Evolutionary conservation across 2,113 vertebrate species (phyloP).

Genomic region (Nerophis lumbriciformis): DNA sequence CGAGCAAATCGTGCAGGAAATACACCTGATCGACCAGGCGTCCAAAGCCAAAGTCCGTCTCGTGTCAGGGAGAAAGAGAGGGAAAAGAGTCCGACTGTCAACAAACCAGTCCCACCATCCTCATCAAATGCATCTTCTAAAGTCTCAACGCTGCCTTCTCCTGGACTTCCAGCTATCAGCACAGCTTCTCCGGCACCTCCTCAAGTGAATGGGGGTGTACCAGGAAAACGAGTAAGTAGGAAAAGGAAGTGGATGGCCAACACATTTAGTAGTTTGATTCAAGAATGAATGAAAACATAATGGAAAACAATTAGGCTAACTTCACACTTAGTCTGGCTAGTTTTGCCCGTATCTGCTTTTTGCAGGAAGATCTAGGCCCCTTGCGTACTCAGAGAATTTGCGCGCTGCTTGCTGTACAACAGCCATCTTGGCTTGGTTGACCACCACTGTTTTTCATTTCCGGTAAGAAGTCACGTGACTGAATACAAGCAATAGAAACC

Average conservation of each 20-base stretch:
- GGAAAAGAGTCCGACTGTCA: slow-evolving; percentile 61
- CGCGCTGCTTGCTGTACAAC: too few relatives aligned
- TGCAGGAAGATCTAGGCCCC: too few relatives aligned
- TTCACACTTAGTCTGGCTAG: too few relatives aligned
- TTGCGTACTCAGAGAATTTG: too few relatives aligned
- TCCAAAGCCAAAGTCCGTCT: slow-evolving; percentile 51
- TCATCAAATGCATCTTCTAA: slow-evolving; percentile 47
- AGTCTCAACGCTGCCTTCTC: slow-evolving; percentile 49
- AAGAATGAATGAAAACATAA: slow-evolving; percentile 1
- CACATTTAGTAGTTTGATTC: slow-evolving; percentile 9
- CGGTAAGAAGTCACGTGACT: too few relatives aligned
- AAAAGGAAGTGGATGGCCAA: not conserved
- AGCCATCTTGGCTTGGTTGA: too few relatives aligned
- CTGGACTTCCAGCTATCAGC: slow-evolving; percentile 45
- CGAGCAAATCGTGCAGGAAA: slow-evolving; percentile 55
- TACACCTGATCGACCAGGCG: slow-evolving; percentile 37
- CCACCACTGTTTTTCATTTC: too few relatives aligned
- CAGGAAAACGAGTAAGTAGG: slow-evolving; percentile 67
- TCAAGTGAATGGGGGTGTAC: slow-evolving; percentile 63
- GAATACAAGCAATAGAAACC: too few relatives aligned
- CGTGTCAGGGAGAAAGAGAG: slow-evolving; percentile 63
- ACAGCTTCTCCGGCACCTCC: slow-evolving; percentile 46
- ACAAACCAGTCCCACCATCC: slow-evolving; percentile 42
- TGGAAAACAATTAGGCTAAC: not conserved
- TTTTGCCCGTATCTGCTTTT: too few relatives aligned